Conservation (phyloP, 2,113 vertebrate genomes). For the Hydrochoerus hydrochaeris region DNA sequence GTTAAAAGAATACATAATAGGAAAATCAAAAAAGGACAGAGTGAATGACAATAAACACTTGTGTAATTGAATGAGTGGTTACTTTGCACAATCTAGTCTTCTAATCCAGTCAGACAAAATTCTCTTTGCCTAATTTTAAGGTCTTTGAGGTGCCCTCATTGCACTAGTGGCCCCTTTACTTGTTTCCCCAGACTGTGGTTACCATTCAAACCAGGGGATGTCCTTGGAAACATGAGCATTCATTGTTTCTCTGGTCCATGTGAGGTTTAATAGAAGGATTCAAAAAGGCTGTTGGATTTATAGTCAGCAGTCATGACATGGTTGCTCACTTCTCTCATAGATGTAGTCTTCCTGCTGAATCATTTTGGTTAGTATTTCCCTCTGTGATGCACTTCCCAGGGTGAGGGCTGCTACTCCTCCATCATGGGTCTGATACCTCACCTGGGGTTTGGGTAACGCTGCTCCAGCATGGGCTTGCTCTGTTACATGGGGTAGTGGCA, state of each 20-base stretch:
- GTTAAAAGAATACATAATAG: too few species aligned
- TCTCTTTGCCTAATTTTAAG: too few species aligned
- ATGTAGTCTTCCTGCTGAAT: background rate
- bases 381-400: background rate
- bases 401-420: background rate
- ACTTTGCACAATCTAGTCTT: background rate
- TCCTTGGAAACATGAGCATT: background rate
- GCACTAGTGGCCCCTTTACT: background rate
- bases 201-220: too few species aligned
- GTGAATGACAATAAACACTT: background rate
- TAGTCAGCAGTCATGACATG: background rate
- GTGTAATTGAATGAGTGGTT: background rate
- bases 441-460: background rate
- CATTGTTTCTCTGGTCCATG: background rate
- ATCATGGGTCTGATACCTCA: background rate
- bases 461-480: background rate
- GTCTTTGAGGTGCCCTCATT: too few species aligned
- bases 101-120: too few species aligned
- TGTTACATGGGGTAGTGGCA: background rate
- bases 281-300: background rate
- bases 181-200: background rate
- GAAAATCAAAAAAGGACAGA: background rate
- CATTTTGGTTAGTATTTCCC: background rate
- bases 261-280: background rate
- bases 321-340: background rate